Percentiles rank a stretch among this genome's conserved stretches.
Evolutionary conservation across 2,797 vertebrate genomes (phyloP).

Genomic region (Alectoris magna): DNA sequence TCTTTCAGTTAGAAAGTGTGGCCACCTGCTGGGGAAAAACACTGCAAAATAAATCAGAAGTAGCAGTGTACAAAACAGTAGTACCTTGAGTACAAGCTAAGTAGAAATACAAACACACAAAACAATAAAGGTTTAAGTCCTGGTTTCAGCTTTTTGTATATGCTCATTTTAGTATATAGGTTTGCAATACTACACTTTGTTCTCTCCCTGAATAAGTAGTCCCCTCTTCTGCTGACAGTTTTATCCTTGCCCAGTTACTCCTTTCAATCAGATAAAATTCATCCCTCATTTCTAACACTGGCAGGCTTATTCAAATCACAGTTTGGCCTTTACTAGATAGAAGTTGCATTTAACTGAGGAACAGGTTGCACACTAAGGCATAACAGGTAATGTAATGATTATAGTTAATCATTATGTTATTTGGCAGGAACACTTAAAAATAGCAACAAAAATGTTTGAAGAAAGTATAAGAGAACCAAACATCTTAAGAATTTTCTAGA

Average conservation of each 20-base stretch:
- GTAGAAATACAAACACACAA: background rate
- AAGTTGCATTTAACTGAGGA: background rate
- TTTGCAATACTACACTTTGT: background rate
- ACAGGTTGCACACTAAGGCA: background rate
- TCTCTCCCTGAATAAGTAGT: background rate
- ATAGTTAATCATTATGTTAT: background rate
- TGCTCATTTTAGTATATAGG: background rate
- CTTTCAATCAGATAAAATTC: background rate
- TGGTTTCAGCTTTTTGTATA: background rate
- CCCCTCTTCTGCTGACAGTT: background rate
- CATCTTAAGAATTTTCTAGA: background rate
- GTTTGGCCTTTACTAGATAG: background rate
- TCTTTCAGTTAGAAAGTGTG: conserved; percentile 23
- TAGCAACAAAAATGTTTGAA: background rate
- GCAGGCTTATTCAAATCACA: background rate
- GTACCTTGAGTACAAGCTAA: background rate
- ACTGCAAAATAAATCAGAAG: background rate
- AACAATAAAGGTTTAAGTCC: background rate
- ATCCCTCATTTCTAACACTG: background rate
- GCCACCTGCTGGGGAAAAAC: conserved; percentile 37
- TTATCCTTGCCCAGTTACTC: background rate
- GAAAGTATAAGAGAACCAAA: background rate
- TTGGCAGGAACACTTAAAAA: background rate
- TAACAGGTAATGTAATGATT: background rate
- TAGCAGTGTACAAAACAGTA: background rate